These are phyloP conservation scores for Strix aluco DNA, from an alignment of 2,113 vertebrate genomes.

Conservation along the genomic window DNA sequence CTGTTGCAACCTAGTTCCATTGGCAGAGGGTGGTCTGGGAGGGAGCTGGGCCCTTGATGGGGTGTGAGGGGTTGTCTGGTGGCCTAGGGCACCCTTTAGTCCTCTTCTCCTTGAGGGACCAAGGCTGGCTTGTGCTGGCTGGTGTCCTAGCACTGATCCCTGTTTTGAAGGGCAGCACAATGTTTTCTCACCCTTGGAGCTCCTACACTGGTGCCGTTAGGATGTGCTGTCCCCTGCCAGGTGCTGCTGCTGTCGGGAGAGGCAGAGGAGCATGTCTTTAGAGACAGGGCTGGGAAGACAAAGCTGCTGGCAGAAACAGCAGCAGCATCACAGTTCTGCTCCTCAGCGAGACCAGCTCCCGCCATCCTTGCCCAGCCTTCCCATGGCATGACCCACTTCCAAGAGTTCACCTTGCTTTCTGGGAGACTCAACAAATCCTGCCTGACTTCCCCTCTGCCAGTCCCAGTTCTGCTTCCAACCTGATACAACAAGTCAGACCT, in stretches of 20 bases:
- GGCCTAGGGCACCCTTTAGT: background rate
- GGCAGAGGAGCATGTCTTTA: background rate
- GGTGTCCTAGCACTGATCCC: background rate
- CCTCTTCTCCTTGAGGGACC: background rate
- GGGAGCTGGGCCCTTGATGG: background rate
- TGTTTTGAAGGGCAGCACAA: background rate
- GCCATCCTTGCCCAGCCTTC: background rate
- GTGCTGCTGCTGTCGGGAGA: background rate
- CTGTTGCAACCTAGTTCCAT: background rate
- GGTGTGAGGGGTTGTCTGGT: background rate
- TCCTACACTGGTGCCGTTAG: background rate
- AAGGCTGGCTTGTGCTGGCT: background rate
- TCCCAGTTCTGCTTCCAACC: slow-evolving; percentile 59
- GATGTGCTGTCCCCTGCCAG: background rate
- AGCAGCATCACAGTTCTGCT: background rate
- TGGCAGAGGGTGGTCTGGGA: background rate
- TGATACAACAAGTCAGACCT: background rate
- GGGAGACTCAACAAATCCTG: background rate
- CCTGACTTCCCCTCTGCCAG: background rate
- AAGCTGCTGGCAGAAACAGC: background rate
- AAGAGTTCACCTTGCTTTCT: background rate
- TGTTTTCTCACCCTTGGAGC: background rate
- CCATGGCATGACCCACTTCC: background rate
- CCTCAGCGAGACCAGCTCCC: background rate
- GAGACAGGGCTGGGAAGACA: background rate